A percentile compares a stretch with the other conserved stretches of the same genome.
These are phyloP conservation scores for Hylia prasina DNA, from an alignment of 2,113 vertebrate genomes.

Conservation along the genomic window DNA sequence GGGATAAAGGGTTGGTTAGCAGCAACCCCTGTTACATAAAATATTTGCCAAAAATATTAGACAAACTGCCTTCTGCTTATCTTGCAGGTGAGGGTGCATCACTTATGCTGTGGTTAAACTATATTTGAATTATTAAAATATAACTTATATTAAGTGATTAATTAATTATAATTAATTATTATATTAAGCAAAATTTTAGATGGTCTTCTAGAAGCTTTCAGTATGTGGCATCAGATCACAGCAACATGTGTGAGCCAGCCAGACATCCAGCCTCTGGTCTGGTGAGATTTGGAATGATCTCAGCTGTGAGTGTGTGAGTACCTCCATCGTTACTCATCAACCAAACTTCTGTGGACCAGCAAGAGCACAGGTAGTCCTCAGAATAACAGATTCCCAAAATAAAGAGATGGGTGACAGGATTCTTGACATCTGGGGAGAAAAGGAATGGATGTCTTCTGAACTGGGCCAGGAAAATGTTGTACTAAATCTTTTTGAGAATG, in stretches of 20 bases:
- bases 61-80: neutral
- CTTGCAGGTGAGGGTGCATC: neutral
- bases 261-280: neutral
- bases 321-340: rapidly evolving
- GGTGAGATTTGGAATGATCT: neutral
- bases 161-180: neutral
- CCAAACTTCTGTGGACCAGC: neutral
- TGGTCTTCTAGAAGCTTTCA: neutral
- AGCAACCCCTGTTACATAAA: neutral
- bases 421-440: neutral
- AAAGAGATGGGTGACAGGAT: neutral
- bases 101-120: neutral
- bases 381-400: neutral
- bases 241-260: neutral
- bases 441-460: neutral
- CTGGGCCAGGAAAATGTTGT: neutral
- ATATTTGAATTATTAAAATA: neutral
- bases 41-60: neutral
- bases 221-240: neutral
- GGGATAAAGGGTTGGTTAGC: neutral
- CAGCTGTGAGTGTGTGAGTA: rapidly evolving
- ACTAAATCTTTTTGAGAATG: constrained; percentile 19
- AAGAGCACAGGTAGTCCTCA: neutral
- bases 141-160: neutral
- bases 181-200: neutral